A percentile compares a stretch with the other conserved stretches of the same genome.
phyloP scores from a whole-genome alignment of 2,888 invertebrate species.

The Prosopocoilus inquinatus region DNA sequence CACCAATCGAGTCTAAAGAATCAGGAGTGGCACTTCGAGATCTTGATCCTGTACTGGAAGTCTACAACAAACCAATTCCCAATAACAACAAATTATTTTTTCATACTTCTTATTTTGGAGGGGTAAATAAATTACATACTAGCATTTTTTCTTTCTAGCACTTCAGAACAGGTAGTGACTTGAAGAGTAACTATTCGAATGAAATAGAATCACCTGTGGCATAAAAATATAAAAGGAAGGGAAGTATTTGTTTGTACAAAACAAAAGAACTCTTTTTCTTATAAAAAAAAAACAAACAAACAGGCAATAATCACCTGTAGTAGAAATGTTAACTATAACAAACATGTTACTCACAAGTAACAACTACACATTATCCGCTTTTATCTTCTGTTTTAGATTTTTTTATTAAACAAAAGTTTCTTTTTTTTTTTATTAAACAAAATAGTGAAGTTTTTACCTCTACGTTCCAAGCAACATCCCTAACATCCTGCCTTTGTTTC shows the following conservation, averaged over 20 bases:
- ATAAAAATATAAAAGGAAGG: no score
- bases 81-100: conserved; percentile 1
- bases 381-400: neutral
- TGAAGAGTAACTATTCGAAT: no score
- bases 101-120: neutral
- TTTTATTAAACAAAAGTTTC: neutral
- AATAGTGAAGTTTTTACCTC: conserved; percentile 63
- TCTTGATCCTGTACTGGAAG: conserved; percentile 77
- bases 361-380: neutral
- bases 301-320: no score
- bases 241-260: no score
- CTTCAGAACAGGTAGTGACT: no score
- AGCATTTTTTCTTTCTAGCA: no score
- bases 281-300: no score
- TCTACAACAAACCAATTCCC: conserved; percentile 48
- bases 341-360: neutral
- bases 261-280: no score
- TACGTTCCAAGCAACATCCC: conserved; percentile 79
- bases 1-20: conserved; percentile 72
- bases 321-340: no score
- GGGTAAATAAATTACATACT: no score
- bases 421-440: no score
- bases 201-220: no score
- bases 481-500: conserved; percentile 64
- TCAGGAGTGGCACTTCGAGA: conserved; percentile 88